Evolutionary conservation across 2,888 invertebrate genomes (phyloP), one percentile per base, ranked within the genome.

Genomic region (Pterobdella sp.): DNA sequence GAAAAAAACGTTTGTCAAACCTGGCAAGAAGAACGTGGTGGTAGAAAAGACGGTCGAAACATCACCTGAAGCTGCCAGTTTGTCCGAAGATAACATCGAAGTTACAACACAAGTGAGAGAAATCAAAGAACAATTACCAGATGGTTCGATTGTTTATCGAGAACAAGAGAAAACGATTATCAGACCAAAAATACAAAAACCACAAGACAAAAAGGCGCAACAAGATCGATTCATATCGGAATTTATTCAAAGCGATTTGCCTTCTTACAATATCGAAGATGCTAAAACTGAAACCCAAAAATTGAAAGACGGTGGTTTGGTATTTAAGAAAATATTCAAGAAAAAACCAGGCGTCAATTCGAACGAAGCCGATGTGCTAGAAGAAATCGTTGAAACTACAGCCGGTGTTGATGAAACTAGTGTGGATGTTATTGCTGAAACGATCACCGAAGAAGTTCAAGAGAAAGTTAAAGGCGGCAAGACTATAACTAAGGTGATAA

Each of bases 401-500:
- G 34, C 70, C 3, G 70, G 60, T 34, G 22, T 70, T n/a, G 56
- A 70, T 36, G 70, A 70, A 26, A 70, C 32, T 14, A 60, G 26
- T 32, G 63, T 35, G 18, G 32, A 56, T 22, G 26, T 70, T 26
- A 70, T 36, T 14, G 70, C 52, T n/a, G 70, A 70, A 60, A 70
- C 63, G 18, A 22, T 52, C 52, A 26, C 26, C 3, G 68, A 68
- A 3, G 49, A 52, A n/a, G 26, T 68, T 1, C 4, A 3, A 22
- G 60, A 56, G 49, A 68, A 68, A n/a, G n/a, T n/a, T 4, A 42
- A 68, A 22, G 68, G 49, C 22, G 68, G 68, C 14, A 68, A 31
- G 26, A 29, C 10, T 4, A 32, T n/a, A 1, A 52, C 26, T 42
- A 68, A 42, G 32, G 49, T 49, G 32, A 31, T 68, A 18, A 37